Evolutionary conservation across 2,888 invertebrate species (phyloP).

Genomic region (Zhuqinia jingwanae): DNA sequence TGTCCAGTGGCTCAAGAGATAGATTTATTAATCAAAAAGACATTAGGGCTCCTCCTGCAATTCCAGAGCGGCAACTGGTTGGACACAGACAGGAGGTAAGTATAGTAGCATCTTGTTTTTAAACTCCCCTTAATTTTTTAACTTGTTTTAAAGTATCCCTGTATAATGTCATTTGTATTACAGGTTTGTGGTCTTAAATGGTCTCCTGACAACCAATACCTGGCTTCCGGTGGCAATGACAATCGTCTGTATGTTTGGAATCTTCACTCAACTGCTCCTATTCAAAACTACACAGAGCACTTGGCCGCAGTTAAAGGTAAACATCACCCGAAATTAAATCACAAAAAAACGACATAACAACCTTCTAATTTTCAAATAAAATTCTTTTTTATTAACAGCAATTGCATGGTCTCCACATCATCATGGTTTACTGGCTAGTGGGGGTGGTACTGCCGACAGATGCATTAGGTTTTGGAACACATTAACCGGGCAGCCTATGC

Average conservation of each 20-base stretch:
- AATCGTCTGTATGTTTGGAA: conserved; percentile 97
- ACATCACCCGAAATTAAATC: not conserved
- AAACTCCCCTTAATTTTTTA: conserved; percentile 29
- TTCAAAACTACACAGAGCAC: conserved; percentile 98
- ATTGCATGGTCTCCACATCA: conserved; percentile 99
- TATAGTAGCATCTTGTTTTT: not conserved
- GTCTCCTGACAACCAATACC: conserved; percentile 98
- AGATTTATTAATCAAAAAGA: conserved; percentile 96
- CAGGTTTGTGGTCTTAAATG: conserved; percentile 96
- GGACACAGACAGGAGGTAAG: conserved; percentile 93
- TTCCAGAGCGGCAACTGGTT: conserved; percentile 90
- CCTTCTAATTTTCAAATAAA: not conserved
- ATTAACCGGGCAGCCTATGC: conserved; percentile 98
- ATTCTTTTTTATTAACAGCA: conserved; percentile 82
- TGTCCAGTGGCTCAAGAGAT: conserved; percentile 97
- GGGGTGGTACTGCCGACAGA: conserved; percentile 99
- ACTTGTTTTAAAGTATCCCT: no score
- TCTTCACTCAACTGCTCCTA: conserved; percentile 91
- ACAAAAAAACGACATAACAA: not conserved
- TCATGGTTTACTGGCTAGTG: conserved; percentile 96
- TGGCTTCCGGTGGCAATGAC: conserved; percentile 99
- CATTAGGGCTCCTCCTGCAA: conserved; percentile 90
- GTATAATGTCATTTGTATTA: no score
- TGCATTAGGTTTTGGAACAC: conserved; percentile 98
- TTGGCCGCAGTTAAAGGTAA: conserved; percentile 94